Base-by-base conservation (phyloP, 2,797 vertebrate species). In the Melanotaenia parkinsoni region DNA sequence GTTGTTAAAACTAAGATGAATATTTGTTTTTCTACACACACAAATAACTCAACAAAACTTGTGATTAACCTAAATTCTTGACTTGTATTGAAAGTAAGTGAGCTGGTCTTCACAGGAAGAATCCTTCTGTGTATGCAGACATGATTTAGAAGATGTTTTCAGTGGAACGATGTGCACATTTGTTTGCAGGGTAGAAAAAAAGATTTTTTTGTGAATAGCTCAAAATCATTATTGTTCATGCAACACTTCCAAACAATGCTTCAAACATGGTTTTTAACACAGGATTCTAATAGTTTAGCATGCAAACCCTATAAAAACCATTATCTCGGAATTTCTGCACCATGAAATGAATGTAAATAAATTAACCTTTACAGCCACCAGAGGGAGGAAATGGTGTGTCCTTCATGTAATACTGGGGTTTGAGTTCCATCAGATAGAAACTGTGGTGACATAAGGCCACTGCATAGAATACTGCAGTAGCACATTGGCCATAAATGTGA, bases 361-460 rank as follows among this genome's bases (percentile, higher is more conserved):
- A 11, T 20, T 14, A 56, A 59, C 59, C 32, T 24, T 20, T 6
- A 58, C 56, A 5, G 47, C 85, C 89, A 87, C 72, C 68, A 90
- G 89, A 60, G 85, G 88, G 88, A 40, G 76, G 4, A 72, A 20
- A 47, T 13, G 13, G 59, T 54, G 37, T 54, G 32, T 18, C 59
- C 24, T 20, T 10, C 13, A 5, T 28, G 22, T 30, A n/a, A 56
- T 1, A 57, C 51, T 6, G 18, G 14, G 22, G 22, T 24, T 13
- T 50, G 67, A 13, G 56, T 58, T 30, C 24, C 32, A 54, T 50
- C 6, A 11, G 53, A 43, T 62, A 51, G 1, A 62, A 33, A 18
- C 30, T 30, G 30, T 30, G 30, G 30, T 5, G 5, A 30, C 33
- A 33, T 67, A 58, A 22, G 74, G 54, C 16, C 16, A 20, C 20